Percentiles rank a stretch among this genome's conserved stretches.
Evolutionary conservation across 2,797 vertebrate species (phyloP).

Genomic region (Chelidonichthys spinosus): DNA sequence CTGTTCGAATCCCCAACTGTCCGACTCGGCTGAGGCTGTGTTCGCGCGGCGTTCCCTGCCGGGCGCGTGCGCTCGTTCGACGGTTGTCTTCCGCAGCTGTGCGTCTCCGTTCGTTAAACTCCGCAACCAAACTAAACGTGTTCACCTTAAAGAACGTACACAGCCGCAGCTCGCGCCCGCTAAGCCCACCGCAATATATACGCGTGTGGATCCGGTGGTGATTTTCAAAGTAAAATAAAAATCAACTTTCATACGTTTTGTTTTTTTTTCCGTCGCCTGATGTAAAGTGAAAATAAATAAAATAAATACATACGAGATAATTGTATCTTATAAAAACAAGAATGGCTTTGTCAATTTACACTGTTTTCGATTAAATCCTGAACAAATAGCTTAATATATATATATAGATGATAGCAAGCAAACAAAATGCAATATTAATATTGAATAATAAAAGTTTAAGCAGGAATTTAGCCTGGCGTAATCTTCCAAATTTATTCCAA

Average conservation of each 20-base stretch:
- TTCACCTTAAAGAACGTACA: constrained; percentile 46
- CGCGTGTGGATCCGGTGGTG: not conserved
- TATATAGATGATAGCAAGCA: not conserved
- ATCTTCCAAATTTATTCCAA: not conserved
- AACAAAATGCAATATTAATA: too few species aligned
- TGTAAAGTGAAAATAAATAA: not conserved
- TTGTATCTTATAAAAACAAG: fast-evolving
- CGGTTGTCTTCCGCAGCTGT: not conserved
- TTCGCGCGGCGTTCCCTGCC: not conserved
- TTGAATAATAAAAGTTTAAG: not conserved
- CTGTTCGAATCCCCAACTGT: not conserved
- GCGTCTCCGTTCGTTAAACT: constrained; percentile 37
- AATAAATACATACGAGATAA: not conserved
- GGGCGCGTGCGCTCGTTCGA: not conserved
- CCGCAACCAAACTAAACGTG: constrained; percentile 55
- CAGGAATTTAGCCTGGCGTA: not conserved
- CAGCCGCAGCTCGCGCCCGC: constrained; percentile 11
- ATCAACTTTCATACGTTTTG: not conserved
- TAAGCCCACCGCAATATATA: fast-evolving
- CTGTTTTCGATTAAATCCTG: not conserved
- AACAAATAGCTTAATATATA: not conserved
- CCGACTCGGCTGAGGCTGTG: not conserved
- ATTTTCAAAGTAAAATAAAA: constrained; percentile 57
- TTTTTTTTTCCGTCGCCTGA: not conserved
- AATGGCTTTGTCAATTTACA: not conserved